phyloP scores from a whole-genome alignment of 2,113 vertebrate species.

The Clupea harengus region DNA sequence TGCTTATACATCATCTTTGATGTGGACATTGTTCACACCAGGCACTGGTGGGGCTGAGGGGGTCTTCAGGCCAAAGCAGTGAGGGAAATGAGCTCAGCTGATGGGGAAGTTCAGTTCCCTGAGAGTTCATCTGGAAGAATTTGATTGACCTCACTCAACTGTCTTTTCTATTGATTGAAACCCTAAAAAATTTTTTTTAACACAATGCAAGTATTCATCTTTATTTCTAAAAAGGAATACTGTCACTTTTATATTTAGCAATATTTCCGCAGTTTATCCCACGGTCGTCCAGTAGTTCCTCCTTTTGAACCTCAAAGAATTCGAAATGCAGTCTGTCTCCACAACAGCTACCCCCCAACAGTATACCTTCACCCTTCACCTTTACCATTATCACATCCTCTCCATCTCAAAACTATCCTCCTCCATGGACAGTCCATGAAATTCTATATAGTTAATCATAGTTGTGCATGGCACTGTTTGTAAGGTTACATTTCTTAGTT shows the following conservation, averaged over 20 bases:
- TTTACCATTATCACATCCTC: background rate
- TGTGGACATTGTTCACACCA: background rate
- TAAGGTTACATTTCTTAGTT: no score
- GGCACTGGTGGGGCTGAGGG: background rate
- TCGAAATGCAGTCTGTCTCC: background rate
- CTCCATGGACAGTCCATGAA: no score
- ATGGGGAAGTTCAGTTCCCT: background rate
- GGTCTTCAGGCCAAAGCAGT: background rate
- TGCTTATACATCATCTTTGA: constrained; percentile 11
- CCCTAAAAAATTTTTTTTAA: no score
- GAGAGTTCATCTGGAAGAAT: no score
- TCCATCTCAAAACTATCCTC: background rate
- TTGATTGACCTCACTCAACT: no score
- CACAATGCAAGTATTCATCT: background rate
- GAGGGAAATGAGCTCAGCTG: background rate
- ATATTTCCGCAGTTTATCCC: background rate
- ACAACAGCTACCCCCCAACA: background rate
- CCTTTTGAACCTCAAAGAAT: background rate
- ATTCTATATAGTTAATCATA: no score
- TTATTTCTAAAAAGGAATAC: background rate
- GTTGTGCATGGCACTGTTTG: no score
- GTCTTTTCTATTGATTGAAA: background rate
- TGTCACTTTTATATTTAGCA: background rate
- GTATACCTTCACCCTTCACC: no score
- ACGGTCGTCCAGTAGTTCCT: background rate